Base-by-base conservation (phyloP, 2,113 vertebrate genomes). In the Rhizomys pruinosus region DNA sequence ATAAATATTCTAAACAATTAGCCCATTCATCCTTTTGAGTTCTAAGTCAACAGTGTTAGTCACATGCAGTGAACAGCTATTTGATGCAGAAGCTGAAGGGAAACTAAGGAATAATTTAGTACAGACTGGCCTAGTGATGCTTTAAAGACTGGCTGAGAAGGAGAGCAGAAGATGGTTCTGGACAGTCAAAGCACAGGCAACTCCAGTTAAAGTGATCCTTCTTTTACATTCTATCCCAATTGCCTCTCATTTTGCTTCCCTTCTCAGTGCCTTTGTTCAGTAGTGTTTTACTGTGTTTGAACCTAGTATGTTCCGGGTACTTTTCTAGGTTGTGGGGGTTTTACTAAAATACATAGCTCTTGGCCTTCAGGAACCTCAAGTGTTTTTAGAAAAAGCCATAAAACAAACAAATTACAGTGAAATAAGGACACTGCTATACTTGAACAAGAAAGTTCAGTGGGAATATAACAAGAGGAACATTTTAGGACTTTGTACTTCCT, bases 401-500 rank as follows among this genome's bases (percentile, higher is more conserved):
- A 84, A 93, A 61, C 9, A 80, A 86, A 82, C 37, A 71, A 77
- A 86, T 59, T 44, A 39, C 78, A 32, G 5, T 15, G 68, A 25
- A 42, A 68, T 73, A 32, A n/a, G 55, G 73, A 34, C 3, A 22
- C 2, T 76, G 64, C 17, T 71, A 61, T 71, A 66, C 94, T 27
- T 91, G 23, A 89, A 39, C 23, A 66, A 15, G 89, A 76, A 91
- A 63, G 9, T 93, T 86, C 29, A 69, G 22, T 86, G 61, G 25
- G 47, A 78, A 42, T 29, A 42, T 74, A 84, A 79, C 20, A 76
- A 15, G 77, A 88, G 19, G 87, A 44, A 37, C 13, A 68, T 78
- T 82, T 78, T 68, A 84, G 68, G 22, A 2, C 7, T 37, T 27
- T 15, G 32, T 29, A 25, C 20, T n/a, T 37, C 82, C 25, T 77